These are phyloP conservation scores for Ciconia nigra DNA, from an alignment of 2,797 vertebrate genomes.

Conservation along the genomic window DNA sequence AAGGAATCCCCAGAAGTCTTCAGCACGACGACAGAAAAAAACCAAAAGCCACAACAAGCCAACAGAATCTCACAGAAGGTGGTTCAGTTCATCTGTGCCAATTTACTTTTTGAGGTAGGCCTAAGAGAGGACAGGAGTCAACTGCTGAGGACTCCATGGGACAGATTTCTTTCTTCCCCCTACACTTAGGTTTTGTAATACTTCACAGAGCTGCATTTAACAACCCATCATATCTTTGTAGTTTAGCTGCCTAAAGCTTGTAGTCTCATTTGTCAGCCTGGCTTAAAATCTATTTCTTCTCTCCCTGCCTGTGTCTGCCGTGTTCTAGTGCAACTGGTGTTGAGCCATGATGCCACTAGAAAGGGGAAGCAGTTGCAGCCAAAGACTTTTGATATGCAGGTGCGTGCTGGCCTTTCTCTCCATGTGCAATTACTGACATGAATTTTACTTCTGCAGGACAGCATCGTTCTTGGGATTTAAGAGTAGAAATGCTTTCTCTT, in stretches of 20 bases:
- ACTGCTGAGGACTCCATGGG: not conserved
- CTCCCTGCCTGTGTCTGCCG: not conserved
- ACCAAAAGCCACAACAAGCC: not conserved
- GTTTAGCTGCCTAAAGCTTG: not conserved
- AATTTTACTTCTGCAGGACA: not conserved
- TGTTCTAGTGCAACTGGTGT: not conserved
- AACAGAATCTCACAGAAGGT: not conserved
- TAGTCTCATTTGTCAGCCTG: not conserved
- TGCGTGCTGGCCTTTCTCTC: not conserved
- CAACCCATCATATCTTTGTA: not conserved
- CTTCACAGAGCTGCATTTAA: not conserved
- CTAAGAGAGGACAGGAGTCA: not conserved
- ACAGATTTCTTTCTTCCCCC: not conserved
- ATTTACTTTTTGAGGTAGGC: not conserved
- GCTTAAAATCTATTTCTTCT: not conserved
- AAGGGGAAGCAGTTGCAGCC: not conserved
- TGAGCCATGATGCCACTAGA: not conserved
- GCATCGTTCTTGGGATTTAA: not conserved
- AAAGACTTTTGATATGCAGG: not conserved
- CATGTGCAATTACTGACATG: not conserved
- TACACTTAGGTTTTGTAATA: not conserved
- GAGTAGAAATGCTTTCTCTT: not conserved
- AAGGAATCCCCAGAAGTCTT: slow-evolving; percentile 2
- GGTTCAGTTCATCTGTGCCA: not conserved
- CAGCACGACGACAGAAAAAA: not conserved